Evolutionary conservation across 2,888 invertebrate genomes (phyloP).

Genomic region (Synergus umbraculus): DNA sequence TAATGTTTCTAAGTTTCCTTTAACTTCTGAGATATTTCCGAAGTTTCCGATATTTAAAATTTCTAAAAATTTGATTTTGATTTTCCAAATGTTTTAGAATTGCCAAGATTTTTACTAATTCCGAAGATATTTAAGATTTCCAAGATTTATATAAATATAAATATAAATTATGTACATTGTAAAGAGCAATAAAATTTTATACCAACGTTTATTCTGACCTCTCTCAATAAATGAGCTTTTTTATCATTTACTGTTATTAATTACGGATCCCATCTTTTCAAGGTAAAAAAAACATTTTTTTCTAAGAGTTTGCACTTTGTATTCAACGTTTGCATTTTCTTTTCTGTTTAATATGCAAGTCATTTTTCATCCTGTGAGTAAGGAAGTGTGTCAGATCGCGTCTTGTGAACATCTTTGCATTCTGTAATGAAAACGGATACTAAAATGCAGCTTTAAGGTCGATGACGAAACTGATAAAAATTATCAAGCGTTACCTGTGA

Average conservation of each 20-base stretch:
- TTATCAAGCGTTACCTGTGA: conserved; percentile 58
- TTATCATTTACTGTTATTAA: conserved; percentile 3
- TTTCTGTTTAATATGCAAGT: conserved; percentile 72
- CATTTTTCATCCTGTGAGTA: conserved; percentile 49
- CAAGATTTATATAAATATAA: conserved; percentile 2
- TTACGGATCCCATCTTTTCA: background rate
- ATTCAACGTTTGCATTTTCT: conserved; percentile 63
- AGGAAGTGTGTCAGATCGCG: conserved; percentile 56
- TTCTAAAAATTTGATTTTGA: no score
- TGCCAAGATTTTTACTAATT: no score
- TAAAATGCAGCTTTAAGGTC: conserved; percentile 33
- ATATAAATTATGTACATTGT: conserved; percentile 18
- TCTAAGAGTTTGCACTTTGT: conserved; percentile 17
- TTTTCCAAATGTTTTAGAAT: no score
- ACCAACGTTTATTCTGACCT: conserved; percentile 16
- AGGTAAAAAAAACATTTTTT: background rate
- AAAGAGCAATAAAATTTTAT: conserved; percentile 23
- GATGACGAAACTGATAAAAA: conserved; percentile 47
- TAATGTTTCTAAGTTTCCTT: no score
- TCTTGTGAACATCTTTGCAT: conserved; percentile 21
- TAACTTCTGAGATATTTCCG: no score
- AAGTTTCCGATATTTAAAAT: no score
- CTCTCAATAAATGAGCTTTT: conserved; percentile 15
- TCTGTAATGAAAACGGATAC: conserved; percentile 35
- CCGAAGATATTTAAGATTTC: no score